Conservation (phyloP, 2,888 invertebrate species). For the Caenorhabditis japonica region DNA sequence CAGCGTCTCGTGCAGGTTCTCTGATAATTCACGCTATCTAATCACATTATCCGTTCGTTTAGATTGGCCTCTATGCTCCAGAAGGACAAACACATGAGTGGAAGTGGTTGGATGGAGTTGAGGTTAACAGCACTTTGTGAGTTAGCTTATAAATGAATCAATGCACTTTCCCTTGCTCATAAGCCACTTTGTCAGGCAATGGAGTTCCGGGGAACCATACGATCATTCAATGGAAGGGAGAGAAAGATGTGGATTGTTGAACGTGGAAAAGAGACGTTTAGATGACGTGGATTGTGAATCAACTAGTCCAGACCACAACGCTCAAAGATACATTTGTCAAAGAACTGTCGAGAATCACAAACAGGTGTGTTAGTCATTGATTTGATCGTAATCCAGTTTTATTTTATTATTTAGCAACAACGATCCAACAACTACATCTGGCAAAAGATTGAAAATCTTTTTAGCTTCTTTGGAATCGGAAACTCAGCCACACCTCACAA, state of each 20-base stretch:
- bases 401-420: slow-evolving; percentile 52
- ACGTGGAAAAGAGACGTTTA: slow-evolving; percentile 28
- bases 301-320: slow-evolving; percentile 23
- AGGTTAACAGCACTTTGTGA: slow-evolving; percentile 43
- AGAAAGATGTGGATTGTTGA: slow-evolving; percentile 48
- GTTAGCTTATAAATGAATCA: too few relatives aligned
- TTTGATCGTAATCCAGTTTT: slow-evolving; percentile 7
- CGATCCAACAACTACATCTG: slow-evolving; percentile 60
- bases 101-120: slow-evolving; percentile 46
- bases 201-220: slow-evolving; percentile 46
- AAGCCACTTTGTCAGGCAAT: slow-evolving; percentile 21
- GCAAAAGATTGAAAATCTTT: slow-evolving; percentile 57
- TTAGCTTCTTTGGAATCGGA: slow-evolving; percentile 59
- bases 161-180: too few relatives aligned
- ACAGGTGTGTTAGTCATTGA: slow-evolving; percentile 14
- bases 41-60: slow-evolving; percentile 16
- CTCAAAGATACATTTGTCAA: slow-evolving; percentile 50
- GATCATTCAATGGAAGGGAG: slow-evolving; percentile 50
- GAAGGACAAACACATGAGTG: slow-evolving; percentile 45
- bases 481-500: slow-evolving; percentile 23
- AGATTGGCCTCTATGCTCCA: slow-evolving; percentile 49
- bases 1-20: slow-evolving; percentile 52
- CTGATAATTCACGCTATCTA: slow-evolving; percentile 18
- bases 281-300: slow-evolving; percentile 54
- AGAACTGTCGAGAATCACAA: slow-evolving; percentile 42